Conservation (phyloP, 2,797 vertebrate species). For the Selene dorsalis region DNA sequence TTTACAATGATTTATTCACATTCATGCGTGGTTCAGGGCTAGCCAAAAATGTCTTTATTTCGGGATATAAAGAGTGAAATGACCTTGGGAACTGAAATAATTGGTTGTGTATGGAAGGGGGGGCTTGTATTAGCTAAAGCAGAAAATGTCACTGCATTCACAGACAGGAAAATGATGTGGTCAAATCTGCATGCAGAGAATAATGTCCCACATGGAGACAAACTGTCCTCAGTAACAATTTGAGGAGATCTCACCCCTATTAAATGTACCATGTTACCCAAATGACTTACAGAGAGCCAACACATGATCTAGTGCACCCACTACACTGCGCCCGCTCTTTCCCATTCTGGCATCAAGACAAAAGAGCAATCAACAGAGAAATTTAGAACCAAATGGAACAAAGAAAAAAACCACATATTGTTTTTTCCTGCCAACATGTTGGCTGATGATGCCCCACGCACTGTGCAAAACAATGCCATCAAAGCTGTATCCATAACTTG, state of each 20-base stretch:
- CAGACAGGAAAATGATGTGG: constrained; percentile 48
- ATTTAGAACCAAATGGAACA: constrained; percentile 39
- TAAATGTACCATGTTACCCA: constrained; percentile 34
- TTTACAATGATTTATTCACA: constrained; percentile 69
- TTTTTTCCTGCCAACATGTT: constrained; percentile 52
- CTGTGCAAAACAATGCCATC: constrained; percentile 70
- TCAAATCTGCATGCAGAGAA: constrained; percentile 46
- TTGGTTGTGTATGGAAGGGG: constrained; percentile 52
- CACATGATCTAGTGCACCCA: constrained; percentile 21
- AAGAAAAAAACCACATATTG: constrained; percentile 23
- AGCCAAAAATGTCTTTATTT: constrained; percentile 61
- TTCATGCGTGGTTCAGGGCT: constrained; percentile 34
- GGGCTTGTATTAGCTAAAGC: constrained; percentile 30
- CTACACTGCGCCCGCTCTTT: background rate
- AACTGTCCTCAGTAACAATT: constrained; percentile 38
- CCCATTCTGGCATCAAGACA: constrained; percentile 27
- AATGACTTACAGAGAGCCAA: constrained; percentile 45
- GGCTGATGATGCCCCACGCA: constrained; percentile 41
- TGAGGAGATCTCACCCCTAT: constrained; percentile 46
- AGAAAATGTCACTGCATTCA: constrained; percentile 49
- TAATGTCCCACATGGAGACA: constrained; percentile 51
- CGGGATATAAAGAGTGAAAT: constrained; percentile 51
- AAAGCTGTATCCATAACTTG: constrained; percentile 63
- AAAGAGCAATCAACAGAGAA: constrained; percentile 40
- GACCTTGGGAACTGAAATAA: constrained; percentile 63